These are phyloP conservation scores for Procambarus virginalis DNA, from an alignment of 1,140 invertebrate genomes.

Conservation along the genomic window DNA sequence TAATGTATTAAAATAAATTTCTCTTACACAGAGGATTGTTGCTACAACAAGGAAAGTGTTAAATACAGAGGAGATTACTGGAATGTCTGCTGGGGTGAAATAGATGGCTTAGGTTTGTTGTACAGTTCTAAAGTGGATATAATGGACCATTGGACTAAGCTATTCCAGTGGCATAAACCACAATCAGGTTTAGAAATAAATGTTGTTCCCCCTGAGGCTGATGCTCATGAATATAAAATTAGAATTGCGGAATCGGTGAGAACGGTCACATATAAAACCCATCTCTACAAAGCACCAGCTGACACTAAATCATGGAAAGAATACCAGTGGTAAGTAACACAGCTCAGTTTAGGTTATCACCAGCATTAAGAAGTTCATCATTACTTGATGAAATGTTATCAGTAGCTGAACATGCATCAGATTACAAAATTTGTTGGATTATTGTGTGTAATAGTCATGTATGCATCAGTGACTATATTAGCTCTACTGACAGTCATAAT, in stretches of 20 bases:
- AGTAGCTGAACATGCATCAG: no score
- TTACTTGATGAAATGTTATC: not conserved
- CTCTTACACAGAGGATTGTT: no score
- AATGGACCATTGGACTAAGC: not conserved
- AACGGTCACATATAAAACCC: not conserved
- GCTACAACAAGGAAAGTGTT: not conserved
- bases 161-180: not conserved
- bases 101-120: constrained; percentile 8
- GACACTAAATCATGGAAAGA: constrained; percentile 4
- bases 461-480: no score
- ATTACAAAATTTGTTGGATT: no score
- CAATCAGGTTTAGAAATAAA: not conserved
- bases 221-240: not conserved
- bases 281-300: not conserved
- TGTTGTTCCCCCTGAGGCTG: not conserved
- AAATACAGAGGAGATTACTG: not conserved
- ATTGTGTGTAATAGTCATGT: no score
- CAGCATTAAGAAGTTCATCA: not conserved
- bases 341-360: not conserved
- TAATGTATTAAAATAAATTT: no score
- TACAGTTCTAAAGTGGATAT: constrained; percentile 20
- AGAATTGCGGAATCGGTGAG: not conserved
- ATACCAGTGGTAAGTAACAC: constrained; percentile 7
- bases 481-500: no score
- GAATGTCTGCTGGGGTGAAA: constrained; percentile 16